Evolutionary conservation across 2,113 vertebrate genomes (phyloP).

Genomic region (Ibidorhyncha struthersii): DNA sequence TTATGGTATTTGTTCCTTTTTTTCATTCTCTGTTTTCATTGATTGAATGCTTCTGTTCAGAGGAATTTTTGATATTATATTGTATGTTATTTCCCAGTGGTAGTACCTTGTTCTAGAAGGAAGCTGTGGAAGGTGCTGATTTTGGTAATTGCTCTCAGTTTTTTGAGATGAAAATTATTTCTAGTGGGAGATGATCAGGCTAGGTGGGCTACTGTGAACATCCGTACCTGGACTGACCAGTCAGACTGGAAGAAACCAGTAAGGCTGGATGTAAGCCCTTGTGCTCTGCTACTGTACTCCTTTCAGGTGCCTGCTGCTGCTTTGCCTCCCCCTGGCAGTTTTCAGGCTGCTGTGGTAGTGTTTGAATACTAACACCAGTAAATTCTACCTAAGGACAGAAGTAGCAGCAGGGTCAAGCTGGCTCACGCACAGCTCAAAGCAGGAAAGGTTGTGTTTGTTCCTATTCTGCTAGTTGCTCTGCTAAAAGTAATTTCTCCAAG

Average conservation of each 20-base stretch:
- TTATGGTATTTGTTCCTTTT: neutral
- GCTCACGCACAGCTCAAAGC: neutral
- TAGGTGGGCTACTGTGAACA: neutral
- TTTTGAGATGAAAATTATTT: neutral
- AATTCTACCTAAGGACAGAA: neutral
- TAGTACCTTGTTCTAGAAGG: neutral
- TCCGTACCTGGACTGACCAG: neutral
- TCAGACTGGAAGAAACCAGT: neutral
- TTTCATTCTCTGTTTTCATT: neutral
- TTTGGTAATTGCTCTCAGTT: neutral
- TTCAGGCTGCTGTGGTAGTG: neutral
- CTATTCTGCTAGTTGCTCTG: neutral
- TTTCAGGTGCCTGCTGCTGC: neutral
- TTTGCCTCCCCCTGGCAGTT: too few relatives aligned
- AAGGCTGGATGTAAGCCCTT: neutral
- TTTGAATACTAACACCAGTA: neutral
- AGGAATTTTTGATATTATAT: neutral
- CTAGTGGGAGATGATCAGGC: neutral
- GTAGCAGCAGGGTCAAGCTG: neutral
- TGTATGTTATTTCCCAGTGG: neutral
- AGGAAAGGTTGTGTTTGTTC: neutral
- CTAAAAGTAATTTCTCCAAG: neutral
- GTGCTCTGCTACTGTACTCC: neutral
- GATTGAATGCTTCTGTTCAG: neutral
- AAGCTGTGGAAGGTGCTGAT: neutral